A percentile compares a stretch with the other conserved stretches of the same genome.
Conservation (phyloP, 2,888 invertebrate species). For the Eristalis intricaria region DNA sequence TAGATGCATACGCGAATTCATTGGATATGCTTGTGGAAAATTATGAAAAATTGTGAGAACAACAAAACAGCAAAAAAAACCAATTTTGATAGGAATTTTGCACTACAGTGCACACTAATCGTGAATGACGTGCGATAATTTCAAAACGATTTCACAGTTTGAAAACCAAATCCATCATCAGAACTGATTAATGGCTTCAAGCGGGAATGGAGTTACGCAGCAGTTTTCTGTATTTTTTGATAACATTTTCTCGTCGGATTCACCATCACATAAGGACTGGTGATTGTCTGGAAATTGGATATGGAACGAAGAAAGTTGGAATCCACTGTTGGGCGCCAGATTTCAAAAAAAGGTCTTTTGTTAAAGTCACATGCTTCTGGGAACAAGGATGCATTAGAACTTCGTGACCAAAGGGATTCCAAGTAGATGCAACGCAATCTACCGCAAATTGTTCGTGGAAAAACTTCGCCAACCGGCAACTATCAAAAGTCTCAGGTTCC, state of each 20-base stretch:
- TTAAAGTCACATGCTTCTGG: too few species aligned
- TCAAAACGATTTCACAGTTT: not conserved
- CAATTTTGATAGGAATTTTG: slow-evolving; percentile 28
- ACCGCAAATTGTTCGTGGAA: too few species aligned
- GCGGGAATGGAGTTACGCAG: not conserved
- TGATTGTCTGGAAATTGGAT: not conserved
- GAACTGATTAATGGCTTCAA: not conserved
- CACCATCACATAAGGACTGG: too few species aligned
- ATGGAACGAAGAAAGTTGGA: not conserved
- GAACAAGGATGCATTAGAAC: too few species aligned
- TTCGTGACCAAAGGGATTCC: too few species aligned
- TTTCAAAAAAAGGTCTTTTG: not conserved
- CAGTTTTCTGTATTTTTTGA: too few species aligned
- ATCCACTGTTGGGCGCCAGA: not conserved
- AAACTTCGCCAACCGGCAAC: too few species aligned
- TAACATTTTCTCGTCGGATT: too few species aligned
- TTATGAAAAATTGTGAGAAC: slow-evolving; percentile 24
- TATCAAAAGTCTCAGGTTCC: too few species aligned
- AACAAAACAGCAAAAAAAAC: not conserved
- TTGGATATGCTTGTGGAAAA: not conserved
- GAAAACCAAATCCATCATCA: not conserved
- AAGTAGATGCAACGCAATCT: too few species aligned
- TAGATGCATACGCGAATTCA: not conserved
- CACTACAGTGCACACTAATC: slow-evolving; percentile 20
- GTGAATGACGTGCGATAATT: slow-evolving; percentile 38